Conservation (phyloP, 2,797 vertebrate species). For the Selene dorsalis region DNA sequence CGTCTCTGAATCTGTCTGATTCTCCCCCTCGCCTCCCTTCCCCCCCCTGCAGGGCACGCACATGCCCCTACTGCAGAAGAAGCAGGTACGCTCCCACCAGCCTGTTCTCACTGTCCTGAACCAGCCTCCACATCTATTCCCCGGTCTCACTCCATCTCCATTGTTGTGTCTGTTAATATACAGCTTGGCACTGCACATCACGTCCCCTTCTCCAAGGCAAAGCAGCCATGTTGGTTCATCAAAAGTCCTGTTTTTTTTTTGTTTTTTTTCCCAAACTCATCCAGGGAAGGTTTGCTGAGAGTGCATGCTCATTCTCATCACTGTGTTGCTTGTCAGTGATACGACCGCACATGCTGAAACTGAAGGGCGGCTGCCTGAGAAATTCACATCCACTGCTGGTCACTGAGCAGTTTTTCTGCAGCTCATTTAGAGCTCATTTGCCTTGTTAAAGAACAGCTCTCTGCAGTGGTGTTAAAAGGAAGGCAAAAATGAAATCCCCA, state of each 20-base stretch:
- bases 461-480: background rate
- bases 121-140: slow-evolving; percentile 29
- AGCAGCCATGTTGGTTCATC: slow-evolving; percentile 45
- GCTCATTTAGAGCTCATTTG: slow-evolving; percentile 28
- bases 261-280: background rate
- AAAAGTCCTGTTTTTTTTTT: background rate
- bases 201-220: slow-evolving; percentile 35
- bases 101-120: slow-evolving; percentile 36
- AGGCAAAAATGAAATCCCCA: slow-evolving; percentile 22
- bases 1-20: slow-evolving; percentile 47
- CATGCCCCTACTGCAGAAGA: slow-evolving; percentile 86
- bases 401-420: slow-evolving; percentile 7
- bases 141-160: slow-evolving; percentile 55
- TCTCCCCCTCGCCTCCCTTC: slow-evolving; percentile 65
- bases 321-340: slow-evolving; percentile 39
- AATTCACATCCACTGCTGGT: slow-evolving; percentile 8
- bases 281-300: slow-evolving; percentile 50
- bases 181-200: slow-evolving; percentile 35
- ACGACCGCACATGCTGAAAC: slow-evolving; percentile 22
- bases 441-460: slow-evolving; percentile 8
- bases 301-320: slow-evolving; percentile 53
- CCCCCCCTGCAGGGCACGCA: slow-evolving; percentile 78
- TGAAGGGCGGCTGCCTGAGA: slow-evolving; percentile 29
- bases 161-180: slow-evolving; percentile 58
- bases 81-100: slow-evolving; percentile 80